Evolutionary conservation across 2,797 vertebrate genomes (phyloP).

Genomic region (Sebastes steindachneri): DNA sequence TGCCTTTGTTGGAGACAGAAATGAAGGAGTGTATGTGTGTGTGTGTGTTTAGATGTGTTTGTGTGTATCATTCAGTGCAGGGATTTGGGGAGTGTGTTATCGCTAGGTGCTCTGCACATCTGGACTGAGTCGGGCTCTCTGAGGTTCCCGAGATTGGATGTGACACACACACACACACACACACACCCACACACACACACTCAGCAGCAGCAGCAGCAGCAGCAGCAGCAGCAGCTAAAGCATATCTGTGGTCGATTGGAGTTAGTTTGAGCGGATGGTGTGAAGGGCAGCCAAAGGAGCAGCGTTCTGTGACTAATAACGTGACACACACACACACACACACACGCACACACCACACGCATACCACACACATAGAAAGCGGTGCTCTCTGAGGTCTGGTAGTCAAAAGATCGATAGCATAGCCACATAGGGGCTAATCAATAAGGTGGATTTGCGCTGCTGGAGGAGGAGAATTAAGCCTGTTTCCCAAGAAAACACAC

Average conservation of each 20-base stretch:
- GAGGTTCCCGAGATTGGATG: slow-evolving; percentile 53
- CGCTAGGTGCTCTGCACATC: slow-evolving; percentile 59
- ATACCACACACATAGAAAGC: slow-evolving; percentile 16
- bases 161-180: slow-evolving; percentile 7
- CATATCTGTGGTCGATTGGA: slow-evolving; percentile 55
- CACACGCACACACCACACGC: slow-evolving; percentile 13
- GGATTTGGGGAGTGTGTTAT: slow-evolving; percentile 57
- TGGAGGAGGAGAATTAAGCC: slow-evolving; percentile 60
- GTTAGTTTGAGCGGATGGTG: slow-evolving; percentile 60
- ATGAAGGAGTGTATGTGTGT: slow-evolving; percentile 15
- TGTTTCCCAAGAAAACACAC: slow-evolving; percentile 45
- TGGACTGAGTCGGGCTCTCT: slow-evolving; percentile 52
- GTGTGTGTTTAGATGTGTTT: neutral
- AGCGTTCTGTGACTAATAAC: slow-evolving; percentile 60
- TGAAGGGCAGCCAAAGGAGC: slow-evolving; percentile 69
- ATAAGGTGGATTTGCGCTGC: slow-evolving; percentile 72
- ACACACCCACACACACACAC: slow-evolving; percentile 3
- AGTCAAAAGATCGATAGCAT: slow-evolving; percentile 72
- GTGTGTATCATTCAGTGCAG: slow-evolving; percentile 19
- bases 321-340: neutral
- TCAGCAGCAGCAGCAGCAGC: neutral
- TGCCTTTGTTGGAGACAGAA: slow-evolving; percentile 41
- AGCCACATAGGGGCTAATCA: slow-evolving; percentile 74
- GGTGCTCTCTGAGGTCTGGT: slow-evolving; percentile 39
- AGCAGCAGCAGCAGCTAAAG: slow-evolving; percentile 23